phyloP scores from a whole-genome alignment of 2,888 invertebrate genomes.

The Caenorhabditis plicata region DNA sequence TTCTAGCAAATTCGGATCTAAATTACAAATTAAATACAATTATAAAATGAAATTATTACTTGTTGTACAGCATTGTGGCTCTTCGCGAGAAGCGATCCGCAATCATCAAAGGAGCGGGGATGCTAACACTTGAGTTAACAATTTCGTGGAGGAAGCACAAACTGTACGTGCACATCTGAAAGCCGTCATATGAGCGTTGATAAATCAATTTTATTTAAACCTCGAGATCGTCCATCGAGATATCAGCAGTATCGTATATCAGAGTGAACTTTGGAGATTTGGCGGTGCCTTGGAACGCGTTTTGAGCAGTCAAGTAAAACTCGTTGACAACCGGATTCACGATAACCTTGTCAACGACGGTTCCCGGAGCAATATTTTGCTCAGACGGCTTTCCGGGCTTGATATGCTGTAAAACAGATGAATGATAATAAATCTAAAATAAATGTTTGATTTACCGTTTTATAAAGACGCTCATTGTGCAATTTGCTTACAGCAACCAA shows the following conservation, averaged over 20 bases:
- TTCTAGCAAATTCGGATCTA: too few relatives aligned
- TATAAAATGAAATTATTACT: too few relatives aligned
- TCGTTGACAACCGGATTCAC: slow-evolving; percentile 17
- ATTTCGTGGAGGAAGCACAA: slow-evolving; percentile 26
- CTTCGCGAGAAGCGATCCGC: slow-evolving; percentile 21
- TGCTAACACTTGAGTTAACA: slow-evolving; percentile 9
- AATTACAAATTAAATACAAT: too few relatives aligned
- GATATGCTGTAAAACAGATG: too few relatives aligned
- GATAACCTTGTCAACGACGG: slow-evolving; percentile 24
- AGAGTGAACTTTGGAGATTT: slow-evolving; percentile 25
- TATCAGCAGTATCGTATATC: slow-evolving; percentile 5
- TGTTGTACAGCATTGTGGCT: too few relatives aligned
- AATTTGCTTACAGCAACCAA: slow-evolving; percentile 6
- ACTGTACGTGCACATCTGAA: slow-evolving; percentile 19
- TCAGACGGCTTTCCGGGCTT: too few relatives aligned
- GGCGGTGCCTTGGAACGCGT: slow-evolving; percentile 29
- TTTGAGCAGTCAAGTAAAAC: slow-evolving; percentile 22
- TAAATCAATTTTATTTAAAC: not conserved
- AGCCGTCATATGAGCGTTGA: not conserved
- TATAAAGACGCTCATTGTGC: slow-evolving; percentile 10
- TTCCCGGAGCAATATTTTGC: slow-evolving; percentile 29
- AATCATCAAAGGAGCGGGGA: slow-evolving; percentile 26
- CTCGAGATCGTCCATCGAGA: slow-evolving; percentile 1
- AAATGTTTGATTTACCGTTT: too few relatives aligned
- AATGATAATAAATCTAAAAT: too few relatives aligned